Evolutionary conservation across 2,797 vertebrate genomes (phyloP), one percentile per base, ranked within the genome.

Genomic region (Lycodopsis pacificus): DNA sequence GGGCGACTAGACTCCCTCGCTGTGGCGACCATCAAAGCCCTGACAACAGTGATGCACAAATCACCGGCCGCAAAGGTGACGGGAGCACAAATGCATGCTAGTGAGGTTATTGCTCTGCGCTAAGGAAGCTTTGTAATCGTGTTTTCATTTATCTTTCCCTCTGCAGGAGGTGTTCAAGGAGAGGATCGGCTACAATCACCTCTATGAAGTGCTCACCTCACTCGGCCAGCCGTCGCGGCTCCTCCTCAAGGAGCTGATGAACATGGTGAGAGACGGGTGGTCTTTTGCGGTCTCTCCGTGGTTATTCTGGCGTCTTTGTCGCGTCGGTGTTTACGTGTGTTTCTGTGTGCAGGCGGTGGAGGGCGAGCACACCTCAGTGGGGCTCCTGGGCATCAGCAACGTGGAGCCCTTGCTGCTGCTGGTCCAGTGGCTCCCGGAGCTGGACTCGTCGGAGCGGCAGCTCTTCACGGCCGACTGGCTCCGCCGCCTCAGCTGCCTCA

Each of bases 151-250:
- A 3, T 65, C 17, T 36, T 61, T 7, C 49, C 15, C 2, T 56
- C 67, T 78, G 59, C 85, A 99, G 98, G 98, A 99, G 89, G 97
- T 99, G 79, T 99, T 99, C 93, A 99, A 99, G 90, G 98, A 99
- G 92, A 94, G 98, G 83, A 99, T 99, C 83, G 98, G 98, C 61
- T 99, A 99, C 84, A 96, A 95, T 56, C 98, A 99, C 82, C 94
- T 99, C 86, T 97, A 96, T 40, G 98, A 99, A 86, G 97, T 99
- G 84, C 94, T 99, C 40, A 95, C 96, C 76, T 98, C 97, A 0
- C 92, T 99, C 34, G 97, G 98, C 68, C 97, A 98, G 25, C 98
- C 98, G 0, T 96, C 98, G 20, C 87, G 95, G 51, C 96, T 96
- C 54, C 93, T 99, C 51, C 96, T 99, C 83, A 97, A 98, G 93